Percentiles rank a stretch among this genome's conserved stretches.
Evolutionary conservation across 92 coral and sea anemone species (phyloP).

Genomic region (Epizoanthus fatuus): DNA sequence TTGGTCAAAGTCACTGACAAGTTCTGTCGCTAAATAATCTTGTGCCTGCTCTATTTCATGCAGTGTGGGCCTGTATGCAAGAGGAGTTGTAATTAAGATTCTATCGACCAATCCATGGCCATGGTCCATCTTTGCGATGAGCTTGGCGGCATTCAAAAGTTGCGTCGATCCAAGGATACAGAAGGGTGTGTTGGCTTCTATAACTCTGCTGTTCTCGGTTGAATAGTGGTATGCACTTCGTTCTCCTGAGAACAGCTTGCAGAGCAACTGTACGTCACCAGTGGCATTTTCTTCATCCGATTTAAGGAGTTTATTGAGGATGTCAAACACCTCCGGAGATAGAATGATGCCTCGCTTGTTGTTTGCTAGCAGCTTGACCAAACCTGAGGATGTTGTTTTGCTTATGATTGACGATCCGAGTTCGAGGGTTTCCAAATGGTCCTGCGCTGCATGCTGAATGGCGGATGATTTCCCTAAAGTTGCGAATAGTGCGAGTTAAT

Average conservation of each 20-base stretch:
- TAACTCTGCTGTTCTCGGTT: conserved; percentile 32
- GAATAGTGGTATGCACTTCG: conserved; percentile 26
- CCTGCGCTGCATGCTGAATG: no score
- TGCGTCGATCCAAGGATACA: conserved; percentile 58
- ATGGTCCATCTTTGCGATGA: conserved; percentile 42
- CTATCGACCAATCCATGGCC: conserved; percentile 50
- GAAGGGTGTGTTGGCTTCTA: conserved; percentile 50
- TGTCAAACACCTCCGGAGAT: no score
- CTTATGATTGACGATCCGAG: no score
- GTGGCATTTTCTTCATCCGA: no score
- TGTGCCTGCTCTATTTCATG: conserved; percentile 7
- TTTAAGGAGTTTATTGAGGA: no score
- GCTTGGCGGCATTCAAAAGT: conserved; percentile 42
- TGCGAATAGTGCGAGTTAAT: no score
- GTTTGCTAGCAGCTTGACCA: no score
- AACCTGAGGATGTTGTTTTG: no score
- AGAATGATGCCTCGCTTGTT: no score
- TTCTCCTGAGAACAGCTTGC: conserved; percentile 50
- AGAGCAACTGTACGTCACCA: conserved; percentile 40
- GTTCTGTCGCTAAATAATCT: neutral
- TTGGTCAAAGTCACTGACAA: neutral
- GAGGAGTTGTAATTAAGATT: conserved; percentile 35
- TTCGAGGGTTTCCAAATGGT: no score
- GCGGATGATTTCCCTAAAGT: no score
- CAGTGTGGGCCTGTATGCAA: conserved; percentile 29